Base-by-base conservation (phyloP, 2,888 invertebrate species). In the Cataglyphis altisquamis region DNA sequence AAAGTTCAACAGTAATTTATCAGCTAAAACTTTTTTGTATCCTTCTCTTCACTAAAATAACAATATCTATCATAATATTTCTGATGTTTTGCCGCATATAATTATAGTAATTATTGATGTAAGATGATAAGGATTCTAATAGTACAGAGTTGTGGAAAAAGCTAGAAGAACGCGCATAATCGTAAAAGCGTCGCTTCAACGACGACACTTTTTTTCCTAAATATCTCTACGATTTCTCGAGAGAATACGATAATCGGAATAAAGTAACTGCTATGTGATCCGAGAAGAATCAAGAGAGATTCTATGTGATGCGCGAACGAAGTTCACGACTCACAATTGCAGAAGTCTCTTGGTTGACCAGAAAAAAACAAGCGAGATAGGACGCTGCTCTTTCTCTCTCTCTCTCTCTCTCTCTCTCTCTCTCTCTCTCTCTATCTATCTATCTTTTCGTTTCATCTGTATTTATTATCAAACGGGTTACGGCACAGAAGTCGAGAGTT, bases 391-490 rank as follows among this genome's bases (percentile, higher is more conserved):
- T 32, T 6, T 32, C 32, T 32, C 0, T 32, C 32, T 32, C 32
- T 32, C 32, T 32, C 32, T 32, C 32, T 32, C 32, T 32, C 32
- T 32, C 32, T 32, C 32, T 32, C 32, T 32, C 32, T 32, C 32
- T 32, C 32, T 32, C 32, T 32, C 32, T 32, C 32, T 32, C 32
- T 32, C 32, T 32, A 2, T 32, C 32, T 32, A 2, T 32, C 32
- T 32, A 6, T 32, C 32, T 84, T 84, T 80, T 64, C 48, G 64
- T 36, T 57, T 73, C 60, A 81, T 90, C 80, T 63, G 82, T 90
- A 87, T 88, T 90, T 90, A 90, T 90, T 60, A 84, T 74, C 66
- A 55, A 41, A 32, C 32, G 48, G 77, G 67, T 82, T 82, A 85
- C 68, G 45, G 39, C 75, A 84, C 81, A 83, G 86, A 86, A 84